A percentile compares a stretch with the other conserved stretches of the same genome.
phyloP scores from a whole-genome alignment of 2,888 invertebrate genomes.

The Bimastos eiseni region DNA sequence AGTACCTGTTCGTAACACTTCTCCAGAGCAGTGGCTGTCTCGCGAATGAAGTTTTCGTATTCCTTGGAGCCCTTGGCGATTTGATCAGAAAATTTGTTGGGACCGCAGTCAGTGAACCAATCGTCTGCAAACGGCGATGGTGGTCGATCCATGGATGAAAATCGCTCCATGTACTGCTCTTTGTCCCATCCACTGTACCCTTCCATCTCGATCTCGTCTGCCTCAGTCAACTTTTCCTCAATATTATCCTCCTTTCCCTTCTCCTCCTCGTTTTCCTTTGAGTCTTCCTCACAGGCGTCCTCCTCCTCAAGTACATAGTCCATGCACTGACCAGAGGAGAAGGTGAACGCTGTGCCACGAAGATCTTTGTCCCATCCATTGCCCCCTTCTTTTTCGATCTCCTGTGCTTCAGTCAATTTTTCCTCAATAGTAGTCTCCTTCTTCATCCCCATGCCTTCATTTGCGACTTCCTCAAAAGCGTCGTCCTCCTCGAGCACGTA shows the following conservation, averaged over 20 bases:
- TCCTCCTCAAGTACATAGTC: not conserved
- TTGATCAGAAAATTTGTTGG: not conserved
- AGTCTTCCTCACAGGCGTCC: not conserved
- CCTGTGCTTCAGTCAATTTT: not conserved
- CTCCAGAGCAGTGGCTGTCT: not conserved
- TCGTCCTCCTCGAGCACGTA: not conserved
- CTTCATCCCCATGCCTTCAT: not conserved
- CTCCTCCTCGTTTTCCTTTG: not conserved
- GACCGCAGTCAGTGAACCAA: not conserved
- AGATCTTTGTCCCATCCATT: not conserved
- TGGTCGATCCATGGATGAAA: not conserved
- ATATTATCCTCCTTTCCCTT: not conserved
- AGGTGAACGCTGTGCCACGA: not conserved
- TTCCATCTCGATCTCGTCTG: not conserved
- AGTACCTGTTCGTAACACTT: not conserved
- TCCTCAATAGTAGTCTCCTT: not conserved
- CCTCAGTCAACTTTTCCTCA: not conserved
- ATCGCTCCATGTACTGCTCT: not conserved
- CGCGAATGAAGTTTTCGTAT: not conserved
- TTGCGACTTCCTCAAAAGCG: not conserved
- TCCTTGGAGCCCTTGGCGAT: not conserved
- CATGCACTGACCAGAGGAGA: not conserved
- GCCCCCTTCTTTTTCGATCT: not conserved
- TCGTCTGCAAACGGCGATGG: conserved; percentile 21
- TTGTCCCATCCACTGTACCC: not conserved